Percentiles rank a stretch among this genome's conserved stretches.
Evolutionary conservation across 2,797 vertebrate genomes (phyloP).

Genomic region (Otolemur crassicaudatus): DNA sequence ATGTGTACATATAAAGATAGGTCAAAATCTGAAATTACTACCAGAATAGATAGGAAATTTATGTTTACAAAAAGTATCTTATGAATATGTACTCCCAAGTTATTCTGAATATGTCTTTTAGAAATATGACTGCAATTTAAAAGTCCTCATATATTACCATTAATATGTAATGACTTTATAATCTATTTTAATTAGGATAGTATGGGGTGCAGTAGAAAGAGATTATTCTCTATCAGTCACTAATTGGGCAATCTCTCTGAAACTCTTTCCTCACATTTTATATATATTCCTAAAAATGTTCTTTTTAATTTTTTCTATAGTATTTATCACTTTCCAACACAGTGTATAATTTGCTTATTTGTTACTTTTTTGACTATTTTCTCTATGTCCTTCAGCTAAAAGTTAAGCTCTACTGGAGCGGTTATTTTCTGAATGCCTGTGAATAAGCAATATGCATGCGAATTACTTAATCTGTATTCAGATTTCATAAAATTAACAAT

Average conservation of each 20-base stretch:
- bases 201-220: constrained; percentile 6
- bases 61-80: constrained; percentile 51
- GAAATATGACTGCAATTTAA: constrained; percentile 63
- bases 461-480: not conserved
- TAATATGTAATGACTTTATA: constrained; percentile 69
- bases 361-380: constrained; percentile 32
- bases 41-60: constrained; percentile 26
- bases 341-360: constrained; percentile 42
- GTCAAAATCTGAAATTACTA: constrained; percentile 26
- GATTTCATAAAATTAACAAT: constrained; percentile 6
- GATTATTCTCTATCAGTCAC: constrained; percentile 24
- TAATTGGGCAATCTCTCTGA: constrained; percentile 51
- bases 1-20: not conserved
- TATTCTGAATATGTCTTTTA: constrained; percentile 39
- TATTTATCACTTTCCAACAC: not conserved
- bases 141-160: constrained; percentile 55
- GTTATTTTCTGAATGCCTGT: not conserved
- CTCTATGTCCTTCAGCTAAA: constrained; percentile 1
- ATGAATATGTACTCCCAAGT: constrained; percentile 11
- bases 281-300: constrained; percentile 32
- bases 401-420: not conserved
- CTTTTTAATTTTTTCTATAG: constrained; percentile 2
- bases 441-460: not conserved
- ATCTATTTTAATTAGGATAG: constrained; percentile 71
- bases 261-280: constrained; percentile 36